Percentiles rank a stretch among this genome's conserved stretches.
Evolutionary conservation across 2,888 invertebrate species (phyloP).

Genomic region (Paralinhomoeus sp.): DNA sequence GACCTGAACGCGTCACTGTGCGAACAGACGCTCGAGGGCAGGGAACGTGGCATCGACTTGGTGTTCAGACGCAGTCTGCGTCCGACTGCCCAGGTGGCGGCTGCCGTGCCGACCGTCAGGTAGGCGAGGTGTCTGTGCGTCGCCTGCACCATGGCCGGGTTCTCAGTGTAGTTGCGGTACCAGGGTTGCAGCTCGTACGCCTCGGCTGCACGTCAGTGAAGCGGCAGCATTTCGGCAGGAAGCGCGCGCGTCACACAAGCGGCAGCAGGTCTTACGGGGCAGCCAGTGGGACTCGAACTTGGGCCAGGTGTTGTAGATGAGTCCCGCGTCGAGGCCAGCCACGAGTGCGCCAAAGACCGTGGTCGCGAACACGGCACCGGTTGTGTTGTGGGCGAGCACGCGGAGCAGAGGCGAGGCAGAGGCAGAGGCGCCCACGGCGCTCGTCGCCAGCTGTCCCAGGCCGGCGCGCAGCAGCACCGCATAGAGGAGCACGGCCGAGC

Average conservation of each 20-base stretch:
- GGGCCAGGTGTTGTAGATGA: slow-evolving; percentile 92
- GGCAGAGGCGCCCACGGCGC: slow-evolving; percentile 11
- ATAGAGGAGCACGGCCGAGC: slow-evolving; percentile 69
- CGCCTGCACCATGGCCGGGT: slow-evolving; percentile 87
- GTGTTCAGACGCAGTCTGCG: slow-evolving; percentile 41
- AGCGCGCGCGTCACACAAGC: no score
- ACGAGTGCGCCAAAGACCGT: slow-evolving; percentile 76
- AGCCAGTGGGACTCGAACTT: no score
- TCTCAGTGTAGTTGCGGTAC: slow-evolving; percentile 70
- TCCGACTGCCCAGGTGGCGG: slow-evolving; percentile 46
- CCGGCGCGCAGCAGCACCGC: slow-evolving; percentile 60
- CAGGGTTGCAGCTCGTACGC: no score
- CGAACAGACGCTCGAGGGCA: no score
- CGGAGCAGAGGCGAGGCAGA: slow-evolving; percentile 8
- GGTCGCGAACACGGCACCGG: slow-evolving; percentile 68
- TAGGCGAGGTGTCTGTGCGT: slow-evolving; percentile 72
- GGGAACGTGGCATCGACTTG: no score
- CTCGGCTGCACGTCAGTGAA: no score
- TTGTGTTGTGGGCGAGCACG: slow-evolving; percentile 41
- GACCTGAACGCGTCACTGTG: no score
- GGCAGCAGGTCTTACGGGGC: no score
- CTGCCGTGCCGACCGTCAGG: slow-evolving; percentile 48
- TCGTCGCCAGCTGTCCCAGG: slow-evolving; percentile 35
- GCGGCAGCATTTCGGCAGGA: no score
- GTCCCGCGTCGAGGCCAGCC: slow-evolving; percentile 86